A percentile compares a stretch with the other conserved stretches of the same genome.
Conservation (phyloP, 2,888 invertebrate species). For the Xylota segnis region DNA sequence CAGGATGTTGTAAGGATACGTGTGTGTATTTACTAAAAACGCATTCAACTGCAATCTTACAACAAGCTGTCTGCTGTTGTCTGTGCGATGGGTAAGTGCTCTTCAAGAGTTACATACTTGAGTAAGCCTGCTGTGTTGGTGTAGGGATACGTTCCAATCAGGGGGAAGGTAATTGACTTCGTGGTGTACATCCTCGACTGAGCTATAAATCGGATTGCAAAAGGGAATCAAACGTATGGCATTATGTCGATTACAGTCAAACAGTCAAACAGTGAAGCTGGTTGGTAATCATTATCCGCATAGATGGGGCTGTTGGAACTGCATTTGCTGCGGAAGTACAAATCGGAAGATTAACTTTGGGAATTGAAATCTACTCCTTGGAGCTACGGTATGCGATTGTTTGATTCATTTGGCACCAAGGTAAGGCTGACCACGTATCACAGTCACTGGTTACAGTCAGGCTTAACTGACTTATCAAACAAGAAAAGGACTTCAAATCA, state of each 20-base stretch:
- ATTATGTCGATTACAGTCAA: neutral
- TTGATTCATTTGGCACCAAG: no score
- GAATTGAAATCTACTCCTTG: no score
- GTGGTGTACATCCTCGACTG: neutral
- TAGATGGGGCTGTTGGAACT: no score
- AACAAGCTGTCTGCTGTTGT: neutral
- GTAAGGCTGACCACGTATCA: no score
- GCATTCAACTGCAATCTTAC: conserved; percentile 1
- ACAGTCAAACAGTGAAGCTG: neutral
- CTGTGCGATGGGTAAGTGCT: neutral
- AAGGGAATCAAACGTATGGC: neutral
- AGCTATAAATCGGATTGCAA: neutral
- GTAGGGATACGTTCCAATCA: neutral
- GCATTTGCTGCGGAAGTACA: no score
- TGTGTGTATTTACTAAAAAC: conserved; percentile 23
- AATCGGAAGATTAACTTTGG: no score
- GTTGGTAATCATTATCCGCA: neutral
- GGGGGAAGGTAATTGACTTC: neutral
- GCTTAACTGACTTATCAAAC: no score
- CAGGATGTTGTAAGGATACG: neutral
- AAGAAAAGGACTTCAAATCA: no score
- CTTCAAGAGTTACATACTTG: neutral
- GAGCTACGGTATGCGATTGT: no score
- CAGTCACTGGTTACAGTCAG: no score
- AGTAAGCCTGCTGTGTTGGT: neutral